Conservation (phyloP, 2,113 vertebrate genomes). For the Verasper variegatus region DNA sequence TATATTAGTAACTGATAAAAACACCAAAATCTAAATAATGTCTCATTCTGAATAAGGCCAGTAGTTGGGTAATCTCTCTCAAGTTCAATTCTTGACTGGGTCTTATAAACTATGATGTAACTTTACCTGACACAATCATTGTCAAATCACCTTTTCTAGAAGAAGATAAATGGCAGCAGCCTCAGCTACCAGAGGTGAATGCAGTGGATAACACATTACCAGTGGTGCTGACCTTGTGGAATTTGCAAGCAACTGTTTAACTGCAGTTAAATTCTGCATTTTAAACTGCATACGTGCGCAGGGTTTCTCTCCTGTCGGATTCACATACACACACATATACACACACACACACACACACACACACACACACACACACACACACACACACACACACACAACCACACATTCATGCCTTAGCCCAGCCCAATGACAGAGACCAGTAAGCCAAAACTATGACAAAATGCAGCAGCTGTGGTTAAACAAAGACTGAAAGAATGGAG, state of each 20-base stretch:
- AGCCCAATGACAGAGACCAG: conserved; percentile 41
- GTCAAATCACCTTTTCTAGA: neutral
- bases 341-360: conserved; percentile 1
- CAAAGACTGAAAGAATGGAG: conserved; percentile 39
- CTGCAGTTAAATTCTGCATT: neutral
- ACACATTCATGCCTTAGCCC: conserved; percentile 2
- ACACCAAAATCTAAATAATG: no score
- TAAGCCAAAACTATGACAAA: conserved; percentile 48
- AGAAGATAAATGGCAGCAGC: neutral
- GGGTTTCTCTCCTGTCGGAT: conserved; percentile 14
- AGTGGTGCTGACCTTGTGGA: neutral
- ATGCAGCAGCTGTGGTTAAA: conserved; percentile 62
- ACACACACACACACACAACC: neutral
- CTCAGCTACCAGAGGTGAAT: neutral
- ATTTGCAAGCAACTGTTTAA: conserved; percentile 1
- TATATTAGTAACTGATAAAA: no score
- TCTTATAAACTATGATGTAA: neutral
- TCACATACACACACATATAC: neutral
- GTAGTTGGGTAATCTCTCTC: no score
- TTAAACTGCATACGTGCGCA: neutral
- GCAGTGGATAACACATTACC: neutral
- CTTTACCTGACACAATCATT: neutral
- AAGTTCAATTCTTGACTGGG: neutral
- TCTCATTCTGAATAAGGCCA: no score
- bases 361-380: neutral